Percentiles rank a stretch among this genome's conserved stretches.
Evolutionary conservation across 2,888 invertebrate genomes (phyloP).

Genomic region (Girardia tigrina): DNA sequence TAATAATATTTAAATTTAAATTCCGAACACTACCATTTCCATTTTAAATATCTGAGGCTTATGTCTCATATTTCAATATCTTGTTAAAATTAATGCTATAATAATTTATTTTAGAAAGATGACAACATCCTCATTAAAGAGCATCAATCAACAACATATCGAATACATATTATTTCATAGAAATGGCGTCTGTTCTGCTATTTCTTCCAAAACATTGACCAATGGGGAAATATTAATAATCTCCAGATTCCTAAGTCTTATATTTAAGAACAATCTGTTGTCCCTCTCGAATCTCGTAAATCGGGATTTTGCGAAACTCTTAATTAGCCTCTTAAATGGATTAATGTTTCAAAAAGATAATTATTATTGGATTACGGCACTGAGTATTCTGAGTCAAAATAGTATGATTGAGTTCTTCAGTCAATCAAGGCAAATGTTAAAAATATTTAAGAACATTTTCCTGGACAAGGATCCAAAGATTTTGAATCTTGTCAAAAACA

Average conservation of each 20-base stretch:
- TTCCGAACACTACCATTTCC: no score
- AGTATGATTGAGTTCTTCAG: neutral
- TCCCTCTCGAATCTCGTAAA: neutral
- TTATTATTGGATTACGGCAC: neutral
- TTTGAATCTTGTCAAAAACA: neutral
- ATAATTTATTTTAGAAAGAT: neutral
- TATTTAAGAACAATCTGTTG: constrained; percentile 7
- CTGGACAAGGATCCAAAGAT: constrained; percentile 2
- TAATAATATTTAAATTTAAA: no score
- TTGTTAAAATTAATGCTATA: no score
- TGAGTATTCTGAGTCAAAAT: neutral
- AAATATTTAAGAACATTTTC: neutral
- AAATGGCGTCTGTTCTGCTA: neutral
- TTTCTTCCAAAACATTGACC: neutral
- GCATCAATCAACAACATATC: neutral
- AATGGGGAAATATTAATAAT: neutral
- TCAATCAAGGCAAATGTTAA: constrained; percentile 1
- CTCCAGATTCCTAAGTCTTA: neutral
- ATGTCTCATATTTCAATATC: no score
- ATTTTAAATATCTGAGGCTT: no score
- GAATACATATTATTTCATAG: constrained; percentile 5
- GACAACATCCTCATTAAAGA: neutral
- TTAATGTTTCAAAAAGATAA: neutral
- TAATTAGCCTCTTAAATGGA: neutral
- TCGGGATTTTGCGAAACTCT: neutral